A percentile compares a stretch with the other conserved stretches of the same genome.
Evolutionary conservation across 2,888 invertebrate species (phyloP).

Genomic region (Melipona bicolor): DNA sequence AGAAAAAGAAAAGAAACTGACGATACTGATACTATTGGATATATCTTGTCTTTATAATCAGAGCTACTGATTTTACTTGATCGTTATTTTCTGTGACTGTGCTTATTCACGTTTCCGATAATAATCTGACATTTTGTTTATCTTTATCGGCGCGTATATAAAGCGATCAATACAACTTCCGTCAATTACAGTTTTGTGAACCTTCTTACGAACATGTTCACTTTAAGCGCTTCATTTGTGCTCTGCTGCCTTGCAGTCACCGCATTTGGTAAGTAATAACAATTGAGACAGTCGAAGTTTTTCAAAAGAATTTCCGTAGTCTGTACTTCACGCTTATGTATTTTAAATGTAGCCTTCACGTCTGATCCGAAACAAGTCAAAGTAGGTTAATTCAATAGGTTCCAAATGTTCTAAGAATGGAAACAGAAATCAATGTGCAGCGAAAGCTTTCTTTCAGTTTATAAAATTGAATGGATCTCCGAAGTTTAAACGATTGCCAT

Average conservation of each 20-base stretch:
- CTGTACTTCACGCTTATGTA: background rate
- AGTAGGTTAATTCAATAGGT: background rate
- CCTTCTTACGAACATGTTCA: constrained; percentile 25
- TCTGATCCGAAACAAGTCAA: background rate
- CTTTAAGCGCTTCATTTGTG: background rate
- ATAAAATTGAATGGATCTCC: background rate
- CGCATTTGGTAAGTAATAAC: constrained; percentile 23
- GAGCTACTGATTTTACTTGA: constrained; percentile 19
- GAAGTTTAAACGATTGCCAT: background rate
- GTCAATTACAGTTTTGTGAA: background rate
- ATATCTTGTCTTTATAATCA: constrained; percentile 12
- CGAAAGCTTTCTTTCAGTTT: background rate
- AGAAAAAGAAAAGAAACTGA: constrained; percentile 1
- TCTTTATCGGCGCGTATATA: constrained; percentile 47
- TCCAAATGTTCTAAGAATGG: background rate
- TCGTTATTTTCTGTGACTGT: background rate
- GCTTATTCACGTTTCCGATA: constrained; percentile 1
- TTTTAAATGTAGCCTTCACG: background rate
- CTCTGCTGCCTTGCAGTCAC: constrained; percentile 38
- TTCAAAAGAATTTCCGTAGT: no score
- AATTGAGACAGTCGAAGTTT: no score
- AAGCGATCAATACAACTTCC: constrained; percentile 15
- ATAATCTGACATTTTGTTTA: constrained; percentile 34
- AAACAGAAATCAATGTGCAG: background rate
- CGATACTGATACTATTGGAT: background rate